These are phyloP conservation scores for Gorsachius magnificus DNA, from an alignment of 2,797 vertebrate genomes.

Conservation along the genomic window DNA sequence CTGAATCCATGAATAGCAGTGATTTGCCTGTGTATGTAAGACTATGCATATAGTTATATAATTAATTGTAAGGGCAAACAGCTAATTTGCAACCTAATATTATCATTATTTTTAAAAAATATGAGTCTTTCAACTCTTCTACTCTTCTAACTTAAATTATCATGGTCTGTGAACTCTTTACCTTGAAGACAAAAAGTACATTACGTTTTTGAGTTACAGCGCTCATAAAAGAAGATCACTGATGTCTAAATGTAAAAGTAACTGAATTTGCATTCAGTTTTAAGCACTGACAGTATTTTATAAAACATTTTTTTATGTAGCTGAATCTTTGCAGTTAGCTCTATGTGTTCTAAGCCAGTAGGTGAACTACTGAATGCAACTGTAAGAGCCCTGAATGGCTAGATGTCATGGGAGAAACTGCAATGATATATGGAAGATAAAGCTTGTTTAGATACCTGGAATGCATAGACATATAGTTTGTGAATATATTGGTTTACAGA, in stretches of 20 bases:
- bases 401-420: not conserved
- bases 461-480: not conserved
- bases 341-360: not conserved
- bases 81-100: not conserved
- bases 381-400: not conserved
- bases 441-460: not conserved
- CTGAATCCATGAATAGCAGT: not conserved
- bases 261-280: not conserved
- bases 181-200: not conserved
- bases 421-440: not conserved
- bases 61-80: not conserved
- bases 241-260: not conserved
- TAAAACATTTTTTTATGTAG: not conserved
- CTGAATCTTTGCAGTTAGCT: not conserved
- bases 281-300: not conserved
- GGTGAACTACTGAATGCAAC: not conserved
- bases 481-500: not conserved
- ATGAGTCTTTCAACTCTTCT: not conserved
- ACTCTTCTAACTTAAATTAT: not conserved
- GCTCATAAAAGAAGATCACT: not conserved
- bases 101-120: not conserved
- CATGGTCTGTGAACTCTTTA: not conserved
- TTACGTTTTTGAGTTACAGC: not conserved
- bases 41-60: not conserved
- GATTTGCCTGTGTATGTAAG: not conserved